Base-by-base conservation (phyloP, 2,113 vertebrate species). In the Cinclus mexicanus region DNA sequence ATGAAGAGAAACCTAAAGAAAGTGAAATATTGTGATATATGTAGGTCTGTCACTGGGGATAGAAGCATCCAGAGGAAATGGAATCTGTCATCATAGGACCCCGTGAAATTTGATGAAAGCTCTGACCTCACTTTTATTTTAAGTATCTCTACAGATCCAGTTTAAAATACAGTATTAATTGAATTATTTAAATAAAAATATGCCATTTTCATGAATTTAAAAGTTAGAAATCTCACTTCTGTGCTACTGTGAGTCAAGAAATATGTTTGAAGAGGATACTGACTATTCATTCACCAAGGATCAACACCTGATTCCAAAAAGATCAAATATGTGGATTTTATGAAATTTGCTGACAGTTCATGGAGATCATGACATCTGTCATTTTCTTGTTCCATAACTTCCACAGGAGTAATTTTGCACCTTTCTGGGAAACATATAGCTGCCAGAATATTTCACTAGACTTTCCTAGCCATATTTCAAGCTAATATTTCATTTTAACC, bases 401-500 rank as follows among this genome's bases (percentile, higher is more conserved):
- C 42, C 14, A 9, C 1, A 47, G 28, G 14, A 42, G 31, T 59
- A 53, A 87, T 23, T 91, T 33, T 74, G 31, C n/a, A 71, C 11
- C 46, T 37, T 92, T 64, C 53, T 90, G 46, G 68, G 97, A 94
- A 57, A 31, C 8, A 41, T 41, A 56, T 2, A 33, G 7, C 39
- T 95, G 50, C 26, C 83, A 94, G 69, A 87, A 59, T 88, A 91
- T 92, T 94, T 95, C 88, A 93, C 16, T 93, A 77, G 35, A 31
- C 8, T 25, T 90, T 93, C 42, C 68, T 90, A 94, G 50, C 42
- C 21, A 50, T 96, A 90, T 91, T 83, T 65, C 41, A 89, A 89
- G 17, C n/a, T 52, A 96, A 79, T 95, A 97, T 90, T 95, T 97
- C 67, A 96, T 93, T 96, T 97, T 95, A 97, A 93, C 60, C 82